Evolutionary conservation across 2,888 invertebrate species (phyloP).

Genomic region (Chrysomela aeneicollis): DNA sequence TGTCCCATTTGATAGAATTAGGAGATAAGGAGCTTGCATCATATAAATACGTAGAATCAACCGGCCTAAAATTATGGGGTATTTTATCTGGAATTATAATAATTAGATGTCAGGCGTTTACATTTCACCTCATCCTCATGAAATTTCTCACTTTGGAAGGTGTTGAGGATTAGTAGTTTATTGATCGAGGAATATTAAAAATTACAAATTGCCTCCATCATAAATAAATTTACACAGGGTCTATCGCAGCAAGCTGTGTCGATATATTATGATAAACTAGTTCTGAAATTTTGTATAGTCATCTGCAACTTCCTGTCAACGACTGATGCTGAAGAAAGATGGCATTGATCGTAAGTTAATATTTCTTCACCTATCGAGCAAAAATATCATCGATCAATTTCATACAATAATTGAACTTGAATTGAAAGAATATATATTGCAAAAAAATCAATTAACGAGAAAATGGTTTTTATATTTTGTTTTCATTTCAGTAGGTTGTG

Average conservation of each 20-base stretch:
- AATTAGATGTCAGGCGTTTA: slow-evolving; percentile 11
- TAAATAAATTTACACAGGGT: too few species aligned
- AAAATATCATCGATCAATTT: neutral
- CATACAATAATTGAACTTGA: neutral
- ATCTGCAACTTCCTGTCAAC: too few species aligned
- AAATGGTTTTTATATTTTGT: slow-evolving; percentile 2
- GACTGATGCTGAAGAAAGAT: too few species aligned
- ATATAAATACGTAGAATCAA: slow-evolving; percentile 9
- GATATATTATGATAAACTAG: too few species aligned
- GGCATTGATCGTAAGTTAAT: too few species aligned
- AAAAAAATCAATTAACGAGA: neutral
- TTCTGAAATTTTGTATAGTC: too few species aligned
- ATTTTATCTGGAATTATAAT: slow-evolving; percentile 20
- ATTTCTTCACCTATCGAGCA: neutral
- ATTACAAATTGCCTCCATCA: too few species aligned
- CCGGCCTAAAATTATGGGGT: slow-evolving; percentile 13
- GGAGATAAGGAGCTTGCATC: slow-evolving; percentile 11
- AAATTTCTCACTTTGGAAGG: neutral
- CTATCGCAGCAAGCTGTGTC: too few species aligned
- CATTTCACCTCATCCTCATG: neutral
- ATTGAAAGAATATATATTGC: neutral
- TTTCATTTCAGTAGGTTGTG: slow-evolving; percentile 2
- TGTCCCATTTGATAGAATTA: slow-evolving; percentile 26
- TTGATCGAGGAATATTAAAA: neutral
- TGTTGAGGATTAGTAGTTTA: neutral